phyloP scores from a whole-genome alignment of 2,113 vertebrate species.

The Grantiella picta region DNA sequence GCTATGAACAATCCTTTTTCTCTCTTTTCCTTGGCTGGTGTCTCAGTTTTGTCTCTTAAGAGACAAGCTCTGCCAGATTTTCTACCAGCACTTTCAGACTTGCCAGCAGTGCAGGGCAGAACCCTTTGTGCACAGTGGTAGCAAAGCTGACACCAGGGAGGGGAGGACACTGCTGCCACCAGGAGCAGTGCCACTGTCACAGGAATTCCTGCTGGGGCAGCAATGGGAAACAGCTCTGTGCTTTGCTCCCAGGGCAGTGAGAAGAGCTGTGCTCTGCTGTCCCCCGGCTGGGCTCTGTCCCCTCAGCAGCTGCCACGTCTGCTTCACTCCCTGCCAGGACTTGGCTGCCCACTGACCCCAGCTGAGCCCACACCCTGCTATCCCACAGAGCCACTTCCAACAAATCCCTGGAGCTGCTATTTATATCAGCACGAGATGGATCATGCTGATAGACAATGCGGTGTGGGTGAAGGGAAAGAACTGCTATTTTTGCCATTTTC shows the following conservation, averaged over 20 bases:
- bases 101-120: neutral
- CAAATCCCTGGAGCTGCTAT: neutral
- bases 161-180: neutral
- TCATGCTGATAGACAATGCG: neutral
- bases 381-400: neutral
- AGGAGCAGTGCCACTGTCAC: neutral
- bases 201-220: neutral
- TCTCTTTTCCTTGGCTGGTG: neutral
- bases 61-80: neutral
- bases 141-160: neutral
- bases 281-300: neutral
- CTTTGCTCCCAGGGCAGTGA: neutral
- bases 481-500: neutral
- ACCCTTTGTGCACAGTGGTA: neutral
- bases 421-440: neutral
- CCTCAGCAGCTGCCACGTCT: neutral
- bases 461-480: neutral
- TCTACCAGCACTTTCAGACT: neutral
- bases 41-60: neutral
- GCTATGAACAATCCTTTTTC: neutral
- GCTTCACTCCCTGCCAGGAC: neutral
- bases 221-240: neutral
- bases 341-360: neutral
- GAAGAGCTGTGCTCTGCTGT: neutral
- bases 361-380: neutral